A percentile compares a stretch with the other conserved stretches of the same genome.
phyloP scores from a whole-genome alignment of 1,140 invertebrate genomes.

The Drosophila bocki region DNA sequence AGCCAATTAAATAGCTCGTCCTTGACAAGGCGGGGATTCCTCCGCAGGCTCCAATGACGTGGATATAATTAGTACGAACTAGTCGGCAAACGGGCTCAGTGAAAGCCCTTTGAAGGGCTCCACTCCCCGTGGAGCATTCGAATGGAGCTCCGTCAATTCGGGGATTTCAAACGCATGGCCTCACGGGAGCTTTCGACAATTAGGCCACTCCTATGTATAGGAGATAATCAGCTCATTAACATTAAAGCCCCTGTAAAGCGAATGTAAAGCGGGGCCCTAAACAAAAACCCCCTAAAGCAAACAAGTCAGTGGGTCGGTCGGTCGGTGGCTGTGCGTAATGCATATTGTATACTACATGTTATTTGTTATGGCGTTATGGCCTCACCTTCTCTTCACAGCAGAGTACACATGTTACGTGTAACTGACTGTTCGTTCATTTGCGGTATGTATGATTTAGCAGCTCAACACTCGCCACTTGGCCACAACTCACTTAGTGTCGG shows the following conservation, averaged over 20 bases:
- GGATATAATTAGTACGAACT: constrained; percentile 40
- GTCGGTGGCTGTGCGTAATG: constrained; percentile 5
- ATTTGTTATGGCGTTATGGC: constrained; percentile 8
- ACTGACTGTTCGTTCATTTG: constrained; percentile 34
- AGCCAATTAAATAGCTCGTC: constrained; percentile 22
- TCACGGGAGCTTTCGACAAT: neutral
- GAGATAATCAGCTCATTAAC: constrained; percentile 27
- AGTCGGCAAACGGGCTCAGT: constrained; percentile 19
- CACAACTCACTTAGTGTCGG: constrained; percentile 75
- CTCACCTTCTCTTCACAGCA: constrained; percentile 12
- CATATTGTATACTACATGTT: constrained; percentile 22
- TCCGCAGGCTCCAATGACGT: neutral
- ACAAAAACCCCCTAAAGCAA: constrained; percentile 12
- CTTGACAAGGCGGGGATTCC: constrained; percentile 6
- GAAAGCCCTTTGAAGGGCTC: constrained; percentile 39
- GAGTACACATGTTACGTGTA: constrained; percentile 30
- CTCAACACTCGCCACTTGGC: constrained; percentile 67
- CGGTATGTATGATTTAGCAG: constrained; percentile 66
- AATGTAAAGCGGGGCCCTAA: constrained; percentile 4
- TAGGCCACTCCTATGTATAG: constrained; percentile 5
- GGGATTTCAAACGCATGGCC: constrained; percentile 17
- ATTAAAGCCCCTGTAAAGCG: constrained; percentile 15
- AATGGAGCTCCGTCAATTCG: constrained; percentile 1
- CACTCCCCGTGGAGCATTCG: neutral
- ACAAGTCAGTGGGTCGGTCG: neutral